phyloP scores from a whole-genome alignment of 2,113 vertebrate genomes.

The Dromaius novaehollandiae region DNA sequence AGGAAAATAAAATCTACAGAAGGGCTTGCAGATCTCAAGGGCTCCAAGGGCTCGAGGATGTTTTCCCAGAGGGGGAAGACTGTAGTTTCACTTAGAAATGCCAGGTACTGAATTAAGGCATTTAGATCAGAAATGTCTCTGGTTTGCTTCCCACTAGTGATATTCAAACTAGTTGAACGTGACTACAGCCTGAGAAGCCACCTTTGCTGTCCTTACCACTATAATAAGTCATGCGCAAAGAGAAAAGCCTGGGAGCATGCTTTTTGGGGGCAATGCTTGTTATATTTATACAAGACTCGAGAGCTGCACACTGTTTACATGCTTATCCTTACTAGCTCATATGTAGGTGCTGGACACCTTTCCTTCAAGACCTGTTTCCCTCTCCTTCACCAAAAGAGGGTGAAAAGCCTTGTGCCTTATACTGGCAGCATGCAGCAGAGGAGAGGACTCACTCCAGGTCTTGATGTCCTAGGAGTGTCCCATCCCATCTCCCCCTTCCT shows the following conservation, averaged over 20 bases:
- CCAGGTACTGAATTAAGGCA: neutral
- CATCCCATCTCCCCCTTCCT: neutral
- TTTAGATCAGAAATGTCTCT: neutral
- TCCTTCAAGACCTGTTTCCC: neutral
- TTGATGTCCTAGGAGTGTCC: neutral
- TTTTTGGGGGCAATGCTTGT: neutral
- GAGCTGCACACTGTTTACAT: neutral
- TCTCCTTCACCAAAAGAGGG: neutral
- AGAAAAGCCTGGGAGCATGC: neutral
- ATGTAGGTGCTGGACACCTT: fast-evolving
- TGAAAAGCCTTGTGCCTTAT: neutral
- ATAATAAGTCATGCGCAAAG: neutral
- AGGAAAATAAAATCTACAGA: neutral
- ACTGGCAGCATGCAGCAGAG: neutral
- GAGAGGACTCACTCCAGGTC: neutral
- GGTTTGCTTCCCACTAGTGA: neutral
- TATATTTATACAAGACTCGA: neutral
- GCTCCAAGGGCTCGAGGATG: neutral
- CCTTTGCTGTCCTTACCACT: neutral
- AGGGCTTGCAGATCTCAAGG: neutral
- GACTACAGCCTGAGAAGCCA: neutral
- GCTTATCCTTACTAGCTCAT: neutral
- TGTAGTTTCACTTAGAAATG: neutral
- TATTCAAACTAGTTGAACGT: neutral
- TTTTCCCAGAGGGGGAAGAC: neutral